Evolutionary conservation across 2,113 vertebrate species (phyloP).

Genomic region (Cranoglanis bouderius): DNA sequence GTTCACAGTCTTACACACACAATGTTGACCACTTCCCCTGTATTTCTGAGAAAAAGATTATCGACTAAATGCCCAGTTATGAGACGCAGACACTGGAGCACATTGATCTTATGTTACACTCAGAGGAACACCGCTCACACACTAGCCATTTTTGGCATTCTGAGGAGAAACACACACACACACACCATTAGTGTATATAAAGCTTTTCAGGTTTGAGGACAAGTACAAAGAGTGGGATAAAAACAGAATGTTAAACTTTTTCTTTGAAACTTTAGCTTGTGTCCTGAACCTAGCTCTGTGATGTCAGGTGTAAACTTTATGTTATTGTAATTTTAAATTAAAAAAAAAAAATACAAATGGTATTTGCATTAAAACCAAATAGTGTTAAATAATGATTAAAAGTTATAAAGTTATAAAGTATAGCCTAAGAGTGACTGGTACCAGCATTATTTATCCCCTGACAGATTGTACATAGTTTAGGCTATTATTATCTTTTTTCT

Average conservation of each 20-base stretch:
- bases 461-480: background rate
- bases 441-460: background rate
- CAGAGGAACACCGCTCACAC: constrained; percentile 60
- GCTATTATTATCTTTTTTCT: background rate
- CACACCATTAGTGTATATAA: constrained; percentile 6
- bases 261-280: background rate
- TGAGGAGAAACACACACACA: constrained; percentile 52
- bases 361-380: background rate
- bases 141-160: constrained; percentile 60
- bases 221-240: background rate
- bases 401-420: background rate
- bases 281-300: background rate
- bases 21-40: constrained; percentile 55
- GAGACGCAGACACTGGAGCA: constrained; percentile 59
- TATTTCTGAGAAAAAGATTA: constrained; percentile 61
- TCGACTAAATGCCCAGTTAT: constrained; percentile 50
- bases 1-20: background rate
- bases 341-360: background rate
- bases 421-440: background rate
- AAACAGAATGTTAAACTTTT: background rate
- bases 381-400: background rate
- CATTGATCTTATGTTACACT: constrained; percentile 72
- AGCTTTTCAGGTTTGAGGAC: constrained; percentile 19
- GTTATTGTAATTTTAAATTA: background rate
- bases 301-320: background rate